These are phyloP conservation scores for Neolamprologus caudopunctatus DNA, from an alignment of 2,113 vertebrate species.

Conservation along the genomic window DNA sequence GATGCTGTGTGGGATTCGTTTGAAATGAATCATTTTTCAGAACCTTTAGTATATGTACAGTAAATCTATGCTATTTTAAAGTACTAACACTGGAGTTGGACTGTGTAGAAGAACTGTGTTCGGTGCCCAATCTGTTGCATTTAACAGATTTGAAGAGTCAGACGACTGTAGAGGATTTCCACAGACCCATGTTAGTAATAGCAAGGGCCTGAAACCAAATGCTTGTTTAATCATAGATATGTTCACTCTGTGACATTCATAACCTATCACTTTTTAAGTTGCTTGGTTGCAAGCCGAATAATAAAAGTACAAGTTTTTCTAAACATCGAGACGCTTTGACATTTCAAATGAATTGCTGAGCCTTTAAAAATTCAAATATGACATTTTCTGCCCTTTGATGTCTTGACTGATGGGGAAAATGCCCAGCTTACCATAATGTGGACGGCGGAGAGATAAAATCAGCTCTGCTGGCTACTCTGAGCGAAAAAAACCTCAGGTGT, in stretches of 20 bases:
- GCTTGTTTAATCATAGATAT: slow-evolving; percentile 21
- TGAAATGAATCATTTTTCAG: slow-evolving; percentile 20
- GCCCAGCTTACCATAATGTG: slow-evolving; percentile 47
- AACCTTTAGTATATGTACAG: slow-evolving; percentile 50
- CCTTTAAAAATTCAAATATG: slow-evolving; percentile 56
- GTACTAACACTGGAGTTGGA: not conserved
- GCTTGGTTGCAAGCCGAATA: slow-evolving; percentile 47
- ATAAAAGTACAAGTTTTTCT: slow-evolving; percentile 54
- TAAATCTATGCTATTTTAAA: slow-evolving; percentile 53
- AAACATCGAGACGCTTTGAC: slow-evolving; percentile 28
- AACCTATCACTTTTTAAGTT: slow-evolving; percentile 52
- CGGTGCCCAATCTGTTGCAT: slow-evolving; percentile 31
- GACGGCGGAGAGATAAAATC: slow-evolving; percentile 38
- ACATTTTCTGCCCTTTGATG: slow-evolving; percentile 51
- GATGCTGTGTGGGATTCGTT: slow-evolving; percentile 21
- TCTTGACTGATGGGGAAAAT: slow-evolving; percentile 42
- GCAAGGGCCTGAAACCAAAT: slow-evolving; percentile 17
- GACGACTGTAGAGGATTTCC: slow-evolving; percentile 15
- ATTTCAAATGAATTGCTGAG: slow-evolving; percentile 22
- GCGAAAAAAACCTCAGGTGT: slow-evolving; percentile 45
- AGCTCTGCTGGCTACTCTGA: slow-evolving; percentile 4
- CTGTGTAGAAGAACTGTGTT: slow-evolving; percentile 6
- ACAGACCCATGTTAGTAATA: slow-evolving; percentile 18
- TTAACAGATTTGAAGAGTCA: slow-evolving; percentile 21
- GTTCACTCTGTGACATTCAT: slow-evolving; percentile 29